phyloP scores from a whole-genome alignment of 1,140 invertebrate species.

The Diachasmimorpha longicaudata region DNA sequence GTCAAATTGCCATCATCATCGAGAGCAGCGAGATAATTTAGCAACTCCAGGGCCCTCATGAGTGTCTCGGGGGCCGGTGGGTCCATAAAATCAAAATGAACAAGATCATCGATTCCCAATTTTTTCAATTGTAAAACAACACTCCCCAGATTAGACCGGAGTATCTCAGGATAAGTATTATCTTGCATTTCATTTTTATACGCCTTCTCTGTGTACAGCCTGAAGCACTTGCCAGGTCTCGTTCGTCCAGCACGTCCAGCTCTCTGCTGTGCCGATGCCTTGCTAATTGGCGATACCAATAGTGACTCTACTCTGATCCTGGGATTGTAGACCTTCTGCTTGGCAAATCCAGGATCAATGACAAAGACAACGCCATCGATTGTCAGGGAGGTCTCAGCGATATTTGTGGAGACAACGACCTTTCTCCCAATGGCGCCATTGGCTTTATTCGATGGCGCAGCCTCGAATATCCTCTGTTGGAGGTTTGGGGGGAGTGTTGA shows the following conservation, averaged over 20 bases:
- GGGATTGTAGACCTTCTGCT: slow-evolving; percentile 99
- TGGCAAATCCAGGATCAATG: slow-evolving; percentile 99
- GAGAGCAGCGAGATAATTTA: slow-evolving; percentile 96
- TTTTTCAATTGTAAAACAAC: slow-evolving; percentile 99
- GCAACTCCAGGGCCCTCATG: slow-evolving; percentile 97
- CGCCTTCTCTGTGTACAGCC: slow-evolving; percentile 98
- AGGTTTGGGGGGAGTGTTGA: slow-evolving; percentile 97
- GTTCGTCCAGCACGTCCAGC: slow-evolving; percentile 97
- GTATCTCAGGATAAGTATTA: slow-evolving; percentile 99
- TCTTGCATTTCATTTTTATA: slow-evolving; percentile 99
- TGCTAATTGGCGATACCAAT: slow-evolving; percentile 97
- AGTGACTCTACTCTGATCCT: slow-evolving; percentile 96
- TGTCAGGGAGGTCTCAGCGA: slow-evolving; percentile 98
- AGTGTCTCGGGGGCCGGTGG: slow-evolving; percentile 99
- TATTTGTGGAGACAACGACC: slow-evolving; percentile 98
- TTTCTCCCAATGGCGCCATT: slow-evolving; percentile 96
- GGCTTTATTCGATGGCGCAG: slow-evolving; percentile 88
- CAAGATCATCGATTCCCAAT: slow-evolving; percentile 98
- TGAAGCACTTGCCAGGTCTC: slow-evolving; percentile 96
- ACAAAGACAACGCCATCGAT: slow-evolving; percentile 99
- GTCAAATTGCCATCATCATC: slow-evolving; percentile 98
- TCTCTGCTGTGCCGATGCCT: slow-evolving; percentile 98
- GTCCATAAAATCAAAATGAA: slow-evolving; percentile 99
- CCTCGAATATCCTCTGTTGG: slow-evolving; percentile 97
- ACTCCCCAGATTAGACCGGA: slow-evolving; percentile 94